Percentiles rank a stretch among this genome's conserved stretches.
These are phyloP conservation scores for Dermatophagoides farinae DNA, from an alignment of 1,140 invertebrate genomes.

Conservation along the genomic window DNA sequence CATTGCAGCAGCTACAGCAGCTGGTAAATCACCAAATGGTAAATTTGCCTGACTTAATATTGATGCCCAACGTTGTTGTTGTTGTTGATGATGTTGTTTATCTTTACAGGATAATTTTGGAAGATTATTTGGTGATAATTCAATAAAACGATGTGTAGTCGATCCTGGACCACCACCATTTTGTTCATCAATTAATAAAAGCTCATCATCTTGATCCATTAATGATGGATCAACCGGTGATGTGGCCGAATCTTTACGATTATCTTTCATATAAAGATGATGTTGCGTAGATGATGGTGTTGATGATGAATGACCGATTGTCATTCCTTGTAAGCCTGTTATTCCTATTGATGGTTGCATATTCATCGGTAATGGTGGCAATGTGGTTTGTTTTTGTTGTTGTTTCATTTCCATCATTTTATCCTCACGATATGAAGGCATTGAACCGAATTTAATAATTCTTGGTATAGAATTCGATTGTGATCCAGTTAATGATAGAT, in stretches of 20 bases:
- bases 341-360: too few relatives aligned
- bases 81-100: conserved; percentile 23
- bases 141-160: conserved; percentile 49
- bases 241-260: conserved; percentile 1
- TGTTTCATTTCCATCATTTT: conserved; percentile 21
- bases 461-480: conserved; percentile 10
- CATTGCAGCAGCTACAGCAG: too few relatives aligned
- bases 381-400: conserved; percentile 14
- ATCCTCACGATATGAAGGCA: conserved; percentile 44
- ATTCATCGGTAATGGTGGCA: conserved; percentile 26
- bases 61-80: not conserved
- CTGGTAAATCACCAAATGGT: not conserved
- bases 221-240: conserved; percentile 3
- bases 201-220: conserved; percentile 7
- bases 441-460: conserved; percentile 46
- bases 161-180: conserved; percentile 33
- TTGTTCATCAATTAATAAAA: conserved; percentile 10
- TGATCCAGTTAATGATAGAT: not conserved
- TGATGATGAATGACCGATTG: conserved; percentile 2
- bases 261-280: not conserved
- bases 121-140: conserved; percentile 49
- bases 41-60: not conserved
- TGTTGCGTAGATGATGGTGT: not conserved
- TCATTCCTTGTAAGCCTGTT: too few relatives aligned
- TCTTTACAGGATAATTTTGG: conserved; percentile 48